Evolutionary conservation across 1,140 invertebrate genomes (phyloP).

Genomic region (Drosophila truncata): DNA sequence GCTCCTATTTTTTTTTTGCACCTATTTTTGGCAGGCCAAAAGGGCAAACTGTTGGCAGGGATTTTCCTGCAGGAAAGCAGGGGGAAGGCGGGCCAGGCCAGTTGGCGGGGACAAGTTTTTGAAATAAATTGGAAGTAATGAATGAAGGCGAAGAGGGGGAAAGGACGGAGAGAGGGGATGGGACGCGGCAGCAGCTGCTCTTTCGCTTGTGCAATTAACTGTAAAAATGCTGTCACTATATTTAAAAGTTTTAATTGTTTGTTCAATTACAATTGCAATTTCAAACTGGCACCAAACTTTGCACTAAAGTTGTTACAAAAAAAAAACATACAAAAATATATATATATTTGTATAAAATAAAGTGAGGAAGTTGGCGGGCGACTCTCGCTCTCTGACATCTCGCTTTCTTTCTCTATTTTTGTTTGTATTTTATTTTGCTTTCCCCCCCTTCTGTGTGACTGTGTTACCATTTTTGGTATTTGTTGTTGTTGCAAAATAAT

Average conservation of each 20-base stretch:
- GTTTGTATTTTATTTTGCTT: not conserved
- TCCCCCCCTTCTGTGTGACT: not conserved
- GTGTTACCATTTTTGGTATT: not conserved
- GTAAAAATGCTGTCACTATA: conserved; percentile 82
- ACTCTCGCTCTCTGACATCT: conserved; percentile 48
- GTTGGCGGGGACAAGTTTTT: conserved; percentile 36
- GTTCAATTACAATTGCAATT: conserved; percentile 72
- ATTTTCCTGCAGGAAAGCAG: not conserved
- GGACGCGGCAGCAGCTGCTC: conserved; percentile 34
- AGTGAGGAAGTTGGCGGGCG: conserved; percentile 30
- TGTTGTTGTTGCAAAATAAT: conserved; percentile 61
- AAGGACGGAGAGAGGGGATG: not conserved
- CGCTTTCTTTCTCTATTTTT: conserved; percentile 5
- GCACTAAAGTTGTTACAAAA: conserved; percentile 36
- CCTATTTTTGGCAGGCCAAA: conserved; percentile 40
- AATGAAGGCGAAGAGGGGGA: conserved; percentile 28
- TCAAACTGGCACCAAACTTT: conserved; percentile 52
- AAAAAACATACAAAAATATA: not conserved
- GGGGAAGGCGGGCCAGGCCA: not conserved
- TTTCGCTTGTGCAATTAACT: conserved; percentile 73
- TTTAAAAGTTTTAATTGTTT: conserved; percentile 84
- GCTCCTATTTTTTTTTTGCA: conserved; percentile 17
- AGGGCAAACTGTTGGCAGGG: conserved; percentile 27
- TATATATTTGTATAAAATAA: conserved; percentile 3
- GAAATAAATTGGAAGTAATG: conserved; percentile 72